Evolutionary conservation across 2,113 vertebrate genomes (phyloP).

Genomic region (Cryptotis parvus): DNA sequence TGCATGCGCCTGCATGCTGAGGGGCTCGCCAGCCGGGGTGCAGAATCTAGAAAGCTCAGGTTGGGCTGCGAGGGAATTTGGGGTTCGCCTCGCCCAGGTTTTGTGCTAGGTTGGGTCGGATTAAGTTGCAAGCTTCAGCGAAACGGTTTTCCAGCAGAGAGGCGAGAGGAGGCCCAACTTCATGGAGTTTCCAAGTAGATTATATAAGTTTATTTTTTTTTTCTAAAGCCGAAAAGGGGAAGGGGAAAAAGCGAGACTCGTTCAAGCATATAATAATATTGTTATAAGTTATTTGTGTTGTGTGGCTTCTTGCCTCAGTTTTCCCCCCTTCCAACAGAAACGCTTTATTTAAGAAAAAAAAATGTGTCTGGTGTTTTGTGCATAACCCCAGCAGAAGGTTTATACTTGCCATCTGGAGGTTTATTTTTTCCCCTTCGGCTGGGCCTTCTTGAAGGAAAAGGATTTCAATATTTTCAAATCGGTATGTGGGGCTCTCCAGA

Average conservation of each 20-base stretch:
- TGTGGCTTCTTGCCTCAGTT: constrained; percentile 65
- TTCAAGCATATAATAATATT: constrained; percentile 72
- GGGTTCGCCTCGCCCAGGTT: constrained; percentile 71
- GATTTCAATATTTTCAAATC: constrained; percentile 81
- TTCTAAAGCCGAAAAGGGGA: constrained; percentile 50
- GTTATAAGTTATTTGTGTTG: constrained; percentile 73
- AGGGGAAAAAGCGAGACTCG: constrained; percentile 34
- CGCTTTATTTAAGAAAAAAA: constrained; percentile 80
- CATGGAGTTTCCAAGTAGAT: constrained; percentile 61
- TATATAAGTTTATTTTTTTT: constrained; percentile 66
- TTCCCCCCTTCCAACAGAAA: constrained; percentile 76
- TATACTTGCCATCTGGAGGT: constrained; percentile 87
- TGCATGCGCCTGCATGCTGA: too few relatives aligned
- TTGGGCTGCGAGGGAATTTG: constrained; percentile 67
- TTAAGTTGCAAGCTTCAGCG: constrained; percentile 63
- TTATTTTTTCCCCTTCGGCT: constrained; percentile 78
- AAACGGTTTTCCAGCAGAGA: constrained; percentile 54
- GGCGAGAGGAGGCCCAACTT: constrained; percentile 65
- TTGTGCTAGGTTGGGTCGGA: constrained; percentile 52
- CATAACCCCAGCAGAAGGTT: constrained; percentile 87
- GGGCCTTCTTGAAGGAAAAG: constrained; percentile 83
- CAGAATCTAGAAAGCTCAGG: constrained; percentile 51
- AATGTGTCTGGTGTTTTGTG: constrained; percentile 85
- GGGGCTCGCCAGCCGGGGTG: too few relatives aligned
- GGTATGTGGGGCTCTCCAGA: constrained; percentile 68